phyloP scores from a whole-genome alignment of 2,113 vertebrate genomes.

The Tauraco erythrolophus region DNA sequence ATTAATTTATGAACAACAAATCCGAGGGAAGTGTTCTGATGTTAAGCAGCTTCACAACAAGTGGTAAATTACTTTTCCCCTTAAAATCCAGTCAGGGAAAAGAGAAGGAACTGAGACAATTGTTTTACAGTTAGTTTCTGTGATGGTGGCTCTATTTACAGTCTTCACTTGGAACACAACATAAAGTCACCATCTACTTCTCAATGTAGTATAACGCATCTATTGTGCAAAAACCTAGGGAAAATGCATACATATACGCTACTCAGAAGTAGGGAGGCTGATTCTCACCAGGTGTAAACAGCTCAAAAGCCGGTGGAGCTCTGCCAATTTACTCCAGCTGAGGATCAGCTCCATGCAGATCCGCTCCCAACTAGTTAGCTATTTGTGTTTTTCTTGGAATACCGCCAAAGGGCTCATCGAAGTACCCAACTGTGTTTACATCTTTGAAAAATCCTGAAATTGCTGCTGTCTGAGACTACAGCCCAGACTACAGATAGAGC shows the following conservation, averaged over 20 bases:
- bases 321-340: constrained; percentile 38
- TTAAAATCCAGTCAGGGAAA: not conserved
- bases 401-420: not conserved
- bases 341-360: not conserved
- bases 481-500: constrained; percentile 3
- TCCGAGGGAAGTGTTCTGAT: not conserved
- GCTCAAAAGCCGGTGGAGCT: not conserved
- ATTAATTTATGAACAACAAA: not conserved
- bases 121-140: not conserved
- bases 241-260: not conserved
- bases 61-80: not conserved
- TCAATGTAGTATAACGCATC: not conserved
- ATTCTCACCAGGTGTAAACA: not conserved
- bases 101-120: not conserved
- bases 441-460: constrained; percentile 53
- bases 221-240: not conserved
- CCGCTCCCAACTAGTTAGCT: not conserved
- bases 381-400: constrained; percentile 45
- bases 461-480: constrained; percentile 33
- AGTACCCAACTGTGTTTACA: constrained; percentile 63
- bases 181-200: not conserved
- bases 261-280: not conserved
- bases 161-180: not conserved
- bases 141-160: not conserved
- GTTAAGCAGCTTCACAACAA: not conserved